phyloP scores from a whole-genome alignment of 2,113 vertebrate genomes.

The Thunnus thynnus region DNA sequence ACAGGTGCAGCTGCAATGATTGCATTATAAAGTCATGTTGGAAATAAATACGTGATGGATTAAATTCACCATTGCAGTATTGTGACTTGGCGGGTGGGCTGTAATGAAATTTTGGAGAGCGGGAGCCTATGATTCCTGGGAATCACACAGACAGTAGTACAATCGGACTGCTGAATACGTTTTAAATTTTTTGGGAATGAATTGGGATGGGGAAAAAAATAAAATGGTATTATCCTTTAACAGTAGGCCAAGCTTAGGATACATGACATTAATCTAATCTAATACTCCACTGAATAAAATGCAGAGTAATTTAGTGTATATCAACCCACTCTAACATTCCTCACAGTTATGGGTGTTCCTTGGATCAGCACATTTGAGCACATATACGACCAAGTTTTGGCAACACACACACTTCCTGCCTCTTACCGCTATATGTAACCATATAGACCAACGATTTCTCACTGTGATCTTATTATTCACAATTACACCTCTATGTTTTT shows the following conservation, averaged over 20 bases:
- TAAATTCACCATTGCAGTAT: conserved; percentile 40
- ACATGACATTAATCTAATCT: conserved; percentile 35
- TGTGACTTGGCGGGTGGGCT: conserved; percentile 41
- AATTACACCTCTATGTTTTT: not conserved
- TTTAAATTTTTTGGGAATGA: conserved; percentile 9
- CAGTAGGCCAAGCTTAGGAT: conserved; percentile 1
- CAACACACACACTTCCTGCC: not conserved
- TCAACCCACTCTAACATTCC: not conserved
- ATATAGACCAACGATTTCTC: not conserved
- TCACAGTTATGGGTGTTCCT: not conserved
- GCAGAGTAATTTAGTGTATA: conserved; percentile 12
- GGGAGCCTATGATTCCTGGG: conserved; percentile 20
- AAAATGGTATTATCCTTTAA: conserved; percentile 20
- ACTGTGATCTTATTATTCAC: conserved; percentile 6
- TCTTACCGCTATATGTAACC: not conserved
- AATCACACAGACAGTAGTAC: not conserved
- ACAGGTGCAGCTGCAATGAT: conserved; percentile 49
- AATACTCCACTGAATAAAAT: conserved; percentile 11
- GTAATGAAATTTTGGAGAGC: conserved; percentile 41
- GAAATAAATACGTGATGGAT: conserved; percentile 62
- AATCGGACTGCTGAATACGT: conserved; percentile 8
- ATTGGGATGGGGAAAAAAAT: not conserved
- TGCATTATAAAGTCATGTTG: conserved; percentile 68
- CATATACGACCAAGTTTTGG: conserved; percentile 15
- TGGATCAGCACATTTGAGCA: conserved; percentile 18